phyloP scores from a whole-genome alignment of 2,888 invertebrate genomes.

The Bombylius major region DNA sequence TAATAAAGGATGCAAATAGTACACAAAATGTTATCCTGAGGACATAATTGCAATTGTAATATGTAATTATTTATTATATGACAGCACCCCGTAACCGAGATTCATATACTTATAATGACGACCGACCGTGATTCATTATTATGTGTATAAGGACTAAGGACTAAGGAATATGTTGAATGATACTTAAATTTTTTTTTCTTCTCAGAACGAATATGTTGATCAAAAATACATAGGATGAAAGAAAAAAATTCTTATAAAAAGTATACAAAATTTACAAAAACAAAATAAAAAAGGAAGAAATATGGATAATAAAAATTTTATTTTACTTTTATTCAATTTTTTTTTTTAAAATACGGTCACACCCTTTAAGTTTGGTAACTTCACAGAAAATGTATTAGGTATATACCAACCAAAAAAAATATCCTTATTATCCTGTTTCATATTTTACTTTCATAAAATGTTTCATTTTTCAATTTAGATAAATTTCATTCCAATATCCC shows the following conservation, averaged over 20 bases:
- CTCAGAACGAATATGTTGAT: background rate
- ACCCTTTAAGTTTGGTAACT: slow-evolving; percentile 30
- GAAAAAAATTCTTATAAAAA: background rate
- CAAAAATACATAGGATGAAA: background rate
- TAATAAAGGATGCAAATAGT: background rate
- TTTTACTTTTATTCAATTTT: slow-evolving; percentile 12
- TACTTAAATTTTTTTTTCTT: no score
- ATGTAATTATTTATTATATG: no score
- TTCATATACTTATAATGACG: background rate
- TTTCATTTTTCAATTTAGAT: background rate
- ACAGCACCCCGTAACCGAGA: background rate
- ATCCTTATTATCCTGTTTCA: slow-evolving; percentile 1
- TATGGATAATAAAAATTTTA: background rate
- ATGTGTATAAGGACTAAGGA: no score
- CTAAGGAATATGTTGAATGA: no score
- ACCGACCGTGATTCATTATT: background rate
- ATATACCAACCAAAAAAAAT: background rate
- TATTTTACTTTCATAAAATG: background rate
- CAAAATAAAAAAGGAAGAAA: background rate
- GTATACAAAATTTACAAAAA: background rate
- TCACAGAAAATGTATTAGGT: background rate
- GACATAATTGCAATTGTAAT: background rate
- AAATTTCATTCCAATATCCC: no score
- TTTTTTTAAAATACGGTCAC: slow-evolving; percentile 36
- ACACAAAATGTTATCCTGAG: background rate